Conservation (phyloP, 2,888 invertebrate genomes). For the Gastrophysa polygoni region DNA sequence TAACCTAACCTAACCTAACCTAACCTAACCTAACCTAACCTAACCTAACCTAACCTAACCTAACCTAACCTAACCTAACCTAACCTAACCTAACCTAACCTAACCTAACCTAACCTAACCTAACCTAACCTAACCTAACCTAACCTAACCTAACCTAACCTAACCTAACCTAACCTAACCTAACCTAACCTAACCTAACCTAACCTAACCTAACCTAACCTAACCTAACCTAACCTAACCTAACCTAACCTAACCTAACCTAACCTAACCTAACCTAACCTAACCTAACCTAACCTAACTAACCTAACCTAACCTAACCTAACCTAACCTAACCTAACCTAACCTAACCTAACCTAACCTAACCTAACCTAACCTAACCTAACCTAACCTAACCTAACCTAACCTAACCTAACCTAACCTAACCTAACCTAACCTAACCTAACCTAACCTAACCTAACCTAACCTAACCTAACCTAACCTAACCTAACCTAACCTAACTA, state of each 20-base stretch:
- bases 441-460: conserved; percentile 8
- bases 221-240: conserved; percentile 13
- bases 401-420: conserved; percentile 12
- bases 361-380: conserved; percentile 13
- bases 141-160: conserved; percentile 13
- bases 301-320: conserved; percentile 13
- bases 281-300: conserved; percentile 13
- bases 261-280: conserved; percentile 14
- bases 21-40: conserved; percentile 11
- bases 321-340: conserved; percentile 12
- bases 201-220: conserved; percentile 13
- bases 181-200: conserved; percentile 12
- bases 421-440: conserved; percentile 10
- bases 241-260: conserved; percentile 12
- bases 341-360: conserved; percentile 13
- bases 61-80: conserved; percentile 11
- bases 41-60: conserved; percentile 2
- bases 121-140: conserved; percentile 11
- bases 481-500: conserved; percentile 7
- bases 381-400: conserved; percentile 13
- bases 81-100: conserved; percentile 13
- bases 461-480: conserved; percentile 11
- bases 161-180: conserved; percentile 13
- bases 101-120: conserved; percentile 14
- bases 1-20: conserved; percentile 11